phyloP scores from a whole-genome alignment of 2,797 vertebrate genomes.

The Scolopax bukidnonensis region DNA sequence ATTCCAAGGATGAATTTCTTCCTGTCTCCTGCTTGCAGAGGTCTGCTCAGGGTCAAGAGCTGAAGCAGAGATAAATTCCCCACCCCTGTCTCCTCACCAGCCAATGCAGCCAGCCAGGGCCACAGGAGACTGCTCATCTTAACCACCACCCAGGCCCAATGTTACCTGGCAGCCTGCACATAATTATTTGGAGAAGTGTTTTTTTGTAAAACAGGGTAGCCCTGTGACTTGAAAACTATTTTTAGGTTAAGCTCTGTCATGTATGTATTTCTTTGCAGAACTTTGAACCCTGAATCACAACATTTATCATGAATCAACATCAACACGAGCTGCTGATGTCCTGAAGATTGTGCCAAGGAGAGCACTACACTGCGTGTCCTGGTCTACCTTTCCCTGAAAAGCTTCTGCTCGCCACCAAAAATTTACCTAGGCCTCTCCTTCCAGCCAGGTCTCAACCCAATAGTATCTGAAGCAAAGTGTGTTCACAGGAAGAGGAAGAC shows the following conservation, averaged over 20 bases:
- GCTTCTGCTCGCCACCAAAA: background rate
- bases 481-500: background rate
- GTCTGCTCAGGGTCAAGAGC: background rate
- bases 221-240: background rate
- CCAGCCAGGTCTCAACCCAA: background rate
- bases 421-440: background rate
- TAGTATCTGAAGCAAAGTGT: background rate
- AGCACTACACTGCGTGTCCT: accelerated
- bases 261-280: background rate
- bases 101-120: background rate
- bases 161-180: background rate
- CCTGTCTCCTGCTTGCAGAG: background rate
- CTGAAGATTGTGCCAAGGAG: background rate
- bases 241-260: background rate
- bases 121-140: background rate
- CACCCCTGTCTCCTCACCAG: background rate
- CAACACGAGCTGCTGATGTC: background rate
- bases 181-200: background rate
- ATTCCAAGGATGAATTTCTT: background rate
- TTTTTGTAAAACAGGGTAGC: background rate
- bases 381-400: background rate
- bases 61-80: background rate
- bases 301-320: background rate
- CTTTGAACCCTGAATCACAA: background rate
- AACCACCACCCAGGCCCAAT: background rate